These are phyloP conservation scores for Loripinus fragilis DNA, from an alignment of 2,888 invertebrate genomes.

Conservation along the genomic window DNA sequence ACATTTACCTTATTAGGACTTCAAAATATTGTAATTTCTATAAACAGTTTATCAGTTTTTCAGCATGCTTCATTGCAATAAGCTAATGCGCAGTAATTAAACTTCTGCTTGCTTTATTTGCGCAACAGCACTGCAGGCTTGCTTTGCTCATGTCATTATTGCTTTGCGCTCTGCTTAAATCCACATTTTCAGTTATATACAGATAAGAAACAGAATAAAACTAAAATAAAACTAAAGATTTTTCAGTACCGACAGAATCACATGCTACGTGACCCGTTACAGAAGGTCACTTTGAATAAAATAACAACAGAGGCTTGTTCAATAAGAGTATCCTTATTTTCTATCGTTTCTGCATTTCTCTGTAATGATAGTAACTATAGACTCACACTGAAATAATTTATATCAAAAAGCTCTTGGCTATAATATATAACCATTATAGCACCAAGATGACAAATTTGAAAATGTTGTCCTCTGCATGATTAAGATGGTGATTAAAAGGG, in stretches of 20 bases:
- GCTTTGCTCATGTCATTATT: not conserved
- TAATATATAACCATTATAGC: too few relatives aligned
- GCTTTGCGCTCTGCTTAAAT: slow-evolving; percentile 1
- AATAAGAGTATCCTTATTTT: too few relatives aligned
- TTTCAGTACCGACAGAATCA: not conserved
- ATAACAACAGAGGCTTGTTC: not conserved
- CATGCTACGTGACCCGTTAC: not conserved
- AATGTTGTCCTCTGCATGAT: too few relatives aligned
- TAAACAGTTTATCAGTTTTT: not conserved
- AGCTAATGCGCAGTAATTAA: slow-evolving; percentile 1
- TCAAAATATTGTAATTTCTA: too few relatives aligned
- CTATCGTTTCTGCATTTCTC: too few relatives aligned
- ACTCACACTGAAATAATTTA: too few relatives aligned
- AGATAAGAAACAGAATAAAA: not conserved
- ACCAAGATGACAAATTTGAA: too few relatives aligned
- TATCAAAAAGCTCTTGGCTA: too few relatives aligned
- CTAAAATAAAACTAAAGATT: not conserved
- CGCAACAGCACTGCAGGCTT: not conserved
- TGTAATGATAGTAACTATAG: too few relatives aligned
- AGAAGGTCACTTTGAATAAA: not conserved
- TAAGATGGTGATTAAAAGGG: too few relatives aligned
- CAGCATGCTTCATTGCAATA: not conserved
- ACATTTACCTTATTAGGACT: too few relatives aligned
- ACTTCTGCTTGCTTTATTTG: not conserved
- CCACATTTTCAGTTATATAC: not conserved